These are phyloP conservation scores for Phaethon lepturus DNA, from an alignment of 2,113 vertebrate species.

Conservation along the genomic window DNA sequence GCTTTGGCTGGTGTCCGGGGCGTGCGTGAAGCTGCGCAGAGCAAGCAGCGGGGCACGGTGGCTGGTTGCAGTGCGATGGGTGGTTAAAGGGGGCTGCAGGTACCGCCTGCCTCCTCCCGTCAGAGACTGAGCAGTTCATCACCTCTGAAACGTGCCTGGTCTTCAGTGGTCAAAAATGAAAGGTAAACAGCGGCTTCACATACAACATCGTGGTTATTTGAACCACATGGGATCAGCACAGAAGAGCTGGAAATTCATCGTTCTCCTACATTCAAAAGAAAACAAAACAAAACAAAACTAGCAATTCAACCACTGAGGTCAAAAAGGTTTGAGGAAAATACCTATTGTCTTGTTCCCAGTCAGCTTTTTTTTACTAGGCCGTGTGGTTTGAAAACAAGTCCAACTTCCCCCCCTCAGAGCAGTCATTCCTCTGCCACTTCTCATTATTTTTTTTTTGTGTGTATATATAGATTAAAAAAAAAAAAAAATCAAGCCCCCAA, in stretches of 20 bases:
- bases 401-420: background rate
- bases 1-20: fast-evolving
- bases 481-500: background rate
- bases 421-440: background rate
- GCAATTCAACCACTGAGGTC: background rate
- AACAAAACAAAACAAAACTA: background rate
- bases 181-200: background rate
- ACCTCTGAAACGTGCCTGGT: background rate
- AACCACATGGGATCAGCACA: background rate
- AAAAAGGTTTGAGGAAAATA: background rate
- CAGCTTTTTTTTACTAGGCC: background rate
- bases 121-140: background rate
- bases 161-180: background rate
- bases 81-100: background rate
- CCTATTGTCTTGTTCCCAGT: background rate
- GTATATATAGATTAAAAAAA: too few relatives aligned
- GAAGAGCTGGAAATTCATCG: background rate
- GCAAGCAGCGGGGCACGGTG: fast-evolving
- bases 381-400: background rate
- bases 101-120: background rate
- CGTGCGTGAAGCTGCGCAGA: fast-evolving
- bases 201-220: background rate
- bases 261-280: background rate
- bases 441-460: background rate
- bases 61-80: background rate